Evolutionary conservation across 2,797 vertebrate genomes (phyloP), one percentile per base, ranked within the genome.

Genomic region (Calcarius lapponicus): DNA sequence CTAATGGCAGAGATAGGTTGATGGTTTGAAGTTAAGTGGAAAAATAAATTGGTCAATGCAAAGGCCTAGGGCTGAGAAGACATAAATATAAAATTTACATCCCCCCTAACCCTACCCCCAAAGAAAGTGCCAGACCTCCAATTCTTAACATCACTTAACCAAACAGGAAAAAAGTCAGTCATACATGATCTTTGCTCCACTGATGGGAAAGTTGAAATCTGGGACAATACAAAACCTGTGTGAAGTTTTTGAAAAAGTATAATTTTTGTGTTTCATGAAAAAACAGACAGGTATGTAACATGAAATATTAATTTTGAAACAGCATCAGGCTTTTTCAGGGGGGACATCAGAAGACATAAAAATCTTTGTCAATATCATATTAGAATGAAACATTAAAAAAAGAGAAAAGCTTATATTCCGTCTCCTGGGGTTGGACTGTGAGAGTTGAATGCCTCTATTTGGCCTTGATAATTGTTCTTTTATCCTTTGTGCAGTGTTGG

Each of bases 31-130:
- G 90, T 53, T 96, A 97, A 97, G 97, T 96, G 89, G 83, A 97
- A 97, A 97, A 98, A 97, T 97, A 97, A 97, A 97, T 97, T 89
- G 95, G 86, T 64, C 92, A 96, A 88, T 28, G 83, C 50, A 90
- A 96, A 92, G 93, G 81, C 90, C 84, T 81, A 61, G 76, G 95
- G 88, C 96, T 95, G 70, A 90, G 80, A 95, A 97, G 95, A 90
- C 90, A 96, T 97, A 97, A 97, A 98, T 97, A 97, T 78, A 95
- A 94, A 97, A 82, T 95, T 92, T 96, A 96, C 92, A 91, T 51
- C 61, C 61, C 89, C 83, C 69, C 89, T 26, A 40, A 69, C 15
- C 9, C 17, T 45, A 86, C 70, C 83, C 72, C 29, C 72, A 64
- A 92, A 94, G 84, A 89, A 89, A 86, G 56, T 12, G 8, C 54